Evolutionary conservation across 2,113 vertebrate species (phyloP), one percentile per base, ranked within the genome.

Genomic region (Clarias magur): DNA sequence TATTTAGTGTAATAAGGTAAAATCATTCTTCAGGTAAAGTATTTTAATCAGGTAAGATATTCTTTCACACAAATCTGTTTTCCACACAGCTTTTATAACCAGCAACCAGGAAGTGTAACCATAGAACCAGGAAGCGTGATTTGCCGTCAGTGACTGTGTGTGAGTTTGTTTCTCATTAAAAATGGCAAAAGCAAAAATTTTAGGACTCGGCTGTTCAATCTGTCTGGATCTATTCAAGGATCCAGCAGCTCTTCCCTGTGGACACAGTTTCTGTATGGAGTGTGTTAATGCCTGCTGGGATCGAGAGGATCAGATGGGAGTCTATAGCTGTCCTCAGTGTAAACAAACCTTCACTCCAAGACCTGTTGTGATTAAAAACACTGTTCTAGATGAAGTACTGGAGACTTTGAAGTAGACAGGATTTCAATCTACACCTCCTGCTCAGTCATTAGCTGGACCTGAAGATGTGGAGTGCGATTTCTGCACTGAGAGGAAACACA

Each of bases 261-360:
- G 86, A 87, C 86, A 87, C 86, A 87, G 67, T 82, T 83, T 54
- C 86, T 87, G 86, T 87, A 68, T 75, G 86, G n/a, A 23, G 30
- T 87, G 86, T 76, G 82, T 87, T 75, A 75, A 87, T 38, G 38
- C 56, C 80, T 87, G 34, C 86, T 87, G 86, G 86, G 56, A 87
- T 82, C 65, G 75, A 23, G 56, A 87, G 13, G 67, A 82, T 42
- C n/a, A 87, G 16, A 34, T 25, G 42, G 86, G 80, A 27, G 67
- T 87, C 34, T 87, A 82, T 70, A 87, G 38, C 56, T 87, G 86
- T 70, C 82, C 84, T n/a, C 60, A 86, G 42, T 86, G 85, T 59
- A 86, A n/a, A 79, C 57, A 83, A 30, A 85, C 21, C 4, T 85
- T 85, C 70, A 60, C 19, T 27, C 23, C 60, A 53, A 48, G 6